Evolutionary conservation across 2,888 invertebrate genomes (phyloP), one percentile per base, ranked within the genome.

Genomic region (Auanema sp.): DNA sequence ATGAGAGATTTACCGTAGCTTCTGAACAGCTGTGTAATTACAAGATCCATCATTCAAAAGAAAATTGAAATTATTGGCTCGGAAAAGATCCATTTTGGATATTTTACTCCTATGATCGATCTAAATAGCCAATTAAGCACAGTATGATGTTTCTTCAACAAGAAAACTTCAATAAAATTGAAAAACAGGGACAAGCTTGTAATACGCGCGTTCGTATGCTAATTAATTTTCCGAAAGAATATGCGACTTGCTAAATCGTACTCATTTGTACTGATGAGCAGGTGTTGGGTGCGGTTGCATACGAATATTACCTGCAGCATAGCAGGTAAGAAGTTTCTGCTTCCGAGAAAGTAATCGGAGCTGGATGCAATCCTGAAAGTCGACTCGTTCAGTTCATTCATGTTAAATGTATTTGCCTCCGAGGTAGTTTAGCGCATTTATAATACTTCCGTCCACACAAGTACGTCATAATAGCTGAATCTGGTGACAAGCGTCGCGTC

Each of bases 381-480:
- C 43, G 10, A 18, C 5, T 11, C 6, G 12, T 55, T 55, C n/a
- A 40, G 5, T 33, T 5, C 11, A 33, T n/a, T 8, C 18, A 47
- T 18, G 47, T 16, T 18, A 5, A 16, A 40, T n/a, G 16, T 8
- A 41, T 16, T 53, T 40, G 69, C 74, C 64, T 60, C 64, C 60
- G 60, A 1, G 72, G 72, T 8, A 75, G 52, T 43, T 63, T 52
- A 12, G 63, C 62, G 58, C 75, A 75, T 64, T 64, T 67, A 42
- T 69, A 75, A 16, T 66, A 60, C 12, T 62, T 41, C 25, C 65
- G 54, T 12, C 72, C 75, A 53, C 75, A 75, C 11, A 75, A 60
- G 50, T 75, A 75, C 1, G 75, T 70, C 75, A 75, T 75, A 18
- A 75, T 75, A 11, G 75, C 60, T 0, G 75, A 75, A 49, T 75